These are phyloP conservation scores for Callipepla squamata DNA, from an alignment of 2,113 vertebrate genomes.

Conservation along the genomic window DNA sequence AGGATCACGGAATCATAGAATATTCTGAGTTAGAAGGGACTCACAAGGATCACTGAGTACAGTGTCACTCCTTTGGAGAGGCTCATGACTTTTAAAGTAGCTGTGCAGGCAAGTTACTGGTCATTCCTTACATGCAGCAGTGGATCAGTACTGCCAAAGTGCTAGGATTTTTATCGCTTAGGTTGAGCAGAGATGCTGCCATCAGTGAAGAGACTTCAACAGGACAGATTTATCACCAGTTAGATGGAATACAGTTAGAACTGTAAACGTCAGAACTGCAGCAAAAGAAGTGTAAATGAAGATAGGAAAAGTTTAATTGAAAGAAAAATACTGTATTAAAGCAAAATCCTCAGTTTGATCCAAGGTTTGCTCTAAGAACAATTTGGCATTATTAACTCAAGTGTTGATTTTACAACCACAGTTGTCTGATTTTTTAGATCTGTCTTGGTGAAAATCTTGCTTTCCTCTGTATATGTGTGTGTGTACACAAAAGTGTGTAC, in stretches of 20 bases:
- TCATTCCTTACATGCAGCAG: not conserved
- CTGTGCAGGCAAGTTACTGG: not conserved
- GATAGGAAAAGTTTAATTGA: not conserved
- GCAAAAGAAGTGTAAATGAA: not conserved
- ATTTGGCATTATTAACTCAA: not conserved
- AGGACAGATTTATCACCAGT: not conserved
- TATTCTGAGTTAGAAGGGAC: not conserved
- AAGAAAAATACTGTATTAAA: not conserved
- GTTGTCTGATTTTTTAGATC: not conserved
- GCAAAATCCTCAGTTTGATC: not conserved
- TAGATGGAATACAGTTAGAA: not conserved
- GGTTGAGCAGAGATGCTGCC: not conserved
- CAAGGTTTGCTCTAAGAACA: not conserved
- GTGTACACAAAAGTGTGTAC: not conserved
- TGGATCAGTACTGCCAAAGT: not conserved
- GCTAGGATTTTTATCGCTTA: not conserved
- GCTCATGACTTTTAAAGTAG: not conserved
- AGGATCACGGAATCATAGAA: not conserved
- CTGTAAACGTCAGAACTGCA: not conserved
- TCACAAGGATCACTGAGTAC: not conserved
- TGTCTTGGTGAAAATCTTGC: not conserved
- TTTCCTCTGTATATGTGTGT: not conserved
- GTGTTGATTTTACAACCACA: slow-evolving; percentile 1
- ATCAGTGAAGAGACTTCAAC: not conserved
- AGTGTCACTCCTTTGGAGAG: not conserved